Base-by-base conservation (phyloP, 2,888 invertebrate genomes). In the Dusona sp. region DNA sequence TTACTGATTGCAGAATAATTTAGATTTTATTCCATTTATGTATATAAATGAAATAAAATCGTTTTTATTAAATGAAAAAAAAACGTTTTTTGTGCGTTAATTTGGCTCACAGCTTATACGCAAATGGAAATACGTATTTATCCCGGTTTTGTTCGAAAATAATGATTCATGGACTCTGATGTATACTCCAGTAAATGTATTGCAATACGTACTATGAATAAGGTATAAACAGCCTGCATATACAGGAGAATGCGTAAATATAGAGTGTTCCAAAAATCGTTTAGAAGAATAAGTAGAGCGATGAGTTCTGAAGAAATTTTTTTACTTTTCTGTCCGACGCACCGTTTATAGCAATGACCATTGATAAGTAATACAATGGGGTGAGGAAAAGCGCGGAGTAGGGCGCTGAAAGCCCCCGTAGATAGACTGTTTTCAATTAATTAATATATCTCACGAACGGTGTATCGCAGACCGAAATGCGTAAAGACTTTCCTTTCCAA, bases 61-160 rank as follows among this genome's bases (percentile, higher is more conserved):
- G n/a, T n/a, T n/a, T n/a, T n/a, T n/a, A n/a, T n/a, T n/a, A n/a
- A n/a, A n/a, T n/a, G n/a, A n/a, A n/a, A n/a, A n/a, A n/a, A n/a
- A n/a, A n/a, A n/a, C n/a, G n/a, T 29, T 13, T 45, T 75, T 82
- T 45, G 38, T 42, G 22, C 68, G 54, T 64, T 68, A 48, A 33
- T 54, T 54, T 36, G 11, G 51, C 16, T 75, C 64, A 61, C 13
- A 54, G 61, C 19, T 29, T 48, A 68, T 48, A 81, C 29, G 42
- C 38, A 54, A 68, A 82, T 33, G 48, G 61, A 81, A 42, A 67
- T 73, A 51, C 33, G 48, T 57, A 73, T 73, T 54, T 45, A 65
- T 77, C 38, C 51, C 48, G 16, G 64, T 74, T 84, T 79, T 61
- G 74, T 68, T 45, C 48, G 68, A 65, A 73, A 83, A 73, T 70